A percentile compares a stretch with the other conserved stretches of the same genome.
Conservation (phyloP, 1,140 invertebrate genomes). For the Drosophila rufa region DNA sequence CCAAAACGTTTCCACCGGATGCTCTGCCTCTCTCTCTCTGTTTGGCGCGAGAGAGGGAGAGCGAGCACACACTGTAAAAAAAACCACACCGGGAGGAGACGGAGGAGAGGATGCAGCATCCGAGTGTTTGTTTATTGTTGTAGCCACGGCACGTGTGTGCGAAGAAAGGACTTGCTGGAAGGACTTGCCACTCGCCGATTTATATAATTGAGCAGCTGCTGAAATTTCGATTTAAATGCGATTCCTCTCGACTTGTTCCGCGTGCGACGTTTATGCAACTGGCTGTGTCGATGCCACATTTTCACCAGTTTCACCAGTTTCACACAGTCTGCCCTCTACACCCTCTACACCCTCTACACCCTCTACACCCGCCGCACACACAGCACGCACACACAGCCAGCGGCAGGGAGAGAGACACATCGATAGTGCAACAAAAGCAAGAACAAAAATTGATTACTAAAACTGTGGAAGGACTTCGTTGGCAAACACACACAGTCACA, state of each 20-base stretch:
- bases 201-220: conserved; percentile 16
- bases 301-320: conserved; percentile 40
- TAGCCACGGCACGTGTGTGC: not conserved
- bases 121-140: conserved; percentile 8
- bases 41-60: not conserved
- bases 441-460: conserved; percentile 65
- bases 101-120: not conserved
- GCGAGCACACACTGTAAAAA: conserved; percentile 10
- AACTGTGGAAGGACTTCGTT: conserved; percentile 48
- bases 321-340: conserved; percentile 4
- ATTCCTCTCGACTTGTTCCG: conserved; percentile 44
- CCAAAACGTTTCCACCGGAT: conserved; percentile 49
- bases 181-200: conserved; percentile 4
- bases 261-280: conserved; percentile 62
- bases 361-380: conserved; percentile 11
- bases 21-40: conserved; percentile 3
- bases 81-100: not conserved
- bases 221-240: conserved; percentile 33
- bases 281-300: conserved; percentile 54
- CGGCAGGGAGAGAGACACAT: conserved; percentile 25
- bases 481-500: conserved; percentile 18
- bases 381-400: conserved; percentile 4
- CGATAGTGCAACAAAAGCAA: conserved; percentile 54
- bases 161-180: not conserved
- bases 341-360: conserved; percentile 10